Percentiles rank a stretch among this genome's conserved stretches.
phyloP scores from a whole-genome alignment of 2,888 invertebrate genomes.

The Noctua janthina region DNA sequence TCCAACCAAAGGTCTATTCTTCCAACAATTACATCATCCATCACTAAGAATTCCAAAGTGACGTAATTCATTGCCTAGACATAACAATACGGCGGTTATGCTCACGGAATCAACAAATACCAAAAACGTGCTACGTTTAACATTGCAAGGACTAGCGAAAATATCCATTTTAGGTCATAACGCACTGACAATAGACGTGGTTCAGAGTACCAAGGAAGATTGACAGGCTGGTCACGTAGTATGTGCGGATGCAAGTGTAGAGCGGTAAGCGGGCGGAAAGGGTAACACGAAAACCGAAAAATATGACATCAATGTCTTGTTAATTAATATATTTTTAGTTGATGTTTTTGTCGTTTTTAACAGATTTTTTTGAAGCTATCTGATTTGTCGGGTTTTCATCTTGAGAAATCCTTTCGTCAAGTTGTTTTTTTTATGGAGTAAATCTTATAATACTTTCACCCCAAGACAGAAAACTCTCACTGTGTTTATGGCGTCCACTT shows the following conservation, averaged over 20 bases:
- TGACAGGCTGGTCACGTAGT: slow-evolving; percentile 54
- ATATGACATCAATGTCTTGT: too few relatives aligned
- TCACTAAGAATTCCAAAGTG: slow-evolving; percentile 58
- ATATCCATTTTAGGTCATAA: slow-evolving; percentile 63
- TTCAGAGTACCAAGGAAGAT: slow-evolving; percentile 38
- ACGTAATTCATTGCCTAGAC: slow-evolving; percentile 49
- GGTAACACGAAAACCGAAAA: neutral
- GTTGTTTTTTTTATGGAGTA: neutral
- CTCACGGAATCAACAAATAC: slow-evolving; percentile 40
- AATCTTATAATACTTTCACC: neutral
- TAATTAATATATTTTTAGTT: too few relatives aligned
- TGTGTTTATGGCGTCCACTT: neutral
- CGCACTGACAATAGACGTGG: slow-evolving; percentile 29
- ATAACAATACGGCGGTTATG: slow-evolving; percentile 45
- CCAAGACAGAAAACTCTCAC: neutral
- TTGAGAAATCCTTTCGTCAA: neutral
- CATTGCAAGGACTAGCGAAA: slow-evolving; percentile 51
- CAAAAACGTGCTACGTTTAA: slow-evolving; percentile 48
- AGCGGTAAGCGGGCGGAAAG: slow-evolving; percentile 2
- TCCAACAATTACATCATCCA: slow-evolving; percentile 45
- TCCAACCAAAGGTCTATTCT: slow-evolving; percentile 10
- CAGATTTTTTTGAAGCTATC: neutral
- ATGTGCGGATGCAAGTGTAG: slow-evolving; percentile 14
- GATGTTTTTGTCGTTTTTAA: too few relatives aligned
- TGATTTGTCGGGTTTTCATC: neutral